Conservation (phyloP, 2,797 vertebrate genomes). For the Mormyrops attenuatus region DNA sequence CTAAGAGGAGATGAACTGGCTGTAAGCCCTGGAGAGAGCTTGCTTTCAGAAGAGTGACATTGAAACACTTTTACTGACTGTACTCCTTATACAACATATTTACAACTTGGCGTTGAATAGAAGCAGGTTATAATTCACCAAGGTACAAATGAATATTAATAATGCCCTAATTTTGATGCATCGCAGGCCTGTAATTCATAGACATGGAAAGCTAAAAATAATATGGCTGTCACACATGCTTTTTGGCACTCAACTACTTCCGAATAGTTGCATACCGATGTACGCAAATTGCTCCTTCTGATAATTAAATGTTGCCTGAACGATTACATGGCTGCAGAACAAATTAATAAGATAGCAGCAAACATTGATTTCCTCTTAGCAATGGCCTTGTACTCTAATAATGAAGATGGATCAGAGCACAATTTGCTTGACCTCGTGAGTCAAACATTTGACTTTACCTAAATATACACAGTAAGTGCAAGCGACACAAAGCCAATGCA, state of each 20-base stretch:
- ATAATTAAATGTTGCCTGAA: slow-evolving; percentile 8
- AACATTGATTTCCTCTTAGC: not conserved
- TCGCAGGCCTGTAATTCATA: not conserved
- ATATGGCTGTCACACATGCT: not conserved
- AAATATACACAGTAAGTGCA: not conserved
- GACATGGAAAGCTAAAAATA: not conserved
- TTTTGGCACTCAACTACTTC: not conserved
- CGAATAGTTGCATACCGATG: not conserved
- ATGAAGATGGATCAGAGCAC: not conserved
- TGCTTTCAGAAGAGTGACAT: not conserved
- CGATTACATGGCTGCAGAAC: not conserved
- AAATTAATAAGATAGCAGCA: slow-evolving; percentile 15
- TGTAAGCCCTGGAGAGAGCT: not conserved
- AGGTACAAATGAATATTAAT: slow-evolving; percentile 6
- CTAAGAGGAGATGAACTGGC: not conserved
- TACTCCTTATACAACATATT: not conserved
- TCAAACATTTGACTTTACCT: not conserved
- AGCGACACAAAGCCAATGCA: not conserved
- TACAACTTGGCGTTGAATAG: not conserved
- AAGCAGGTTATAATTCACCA: not conserved
- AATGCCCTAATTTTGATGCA: slow-evolving; percentile 10
- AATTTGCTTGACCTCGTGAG: not conserved
- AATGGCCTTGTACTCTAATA: not conserved
- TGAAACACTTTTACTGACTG: not conserved
- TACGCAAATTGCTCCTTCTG: not conserved